Base-by-base conservation (phyloP, 2,797 vertebrate genomes). In the Clarias fuscus region DNA sequence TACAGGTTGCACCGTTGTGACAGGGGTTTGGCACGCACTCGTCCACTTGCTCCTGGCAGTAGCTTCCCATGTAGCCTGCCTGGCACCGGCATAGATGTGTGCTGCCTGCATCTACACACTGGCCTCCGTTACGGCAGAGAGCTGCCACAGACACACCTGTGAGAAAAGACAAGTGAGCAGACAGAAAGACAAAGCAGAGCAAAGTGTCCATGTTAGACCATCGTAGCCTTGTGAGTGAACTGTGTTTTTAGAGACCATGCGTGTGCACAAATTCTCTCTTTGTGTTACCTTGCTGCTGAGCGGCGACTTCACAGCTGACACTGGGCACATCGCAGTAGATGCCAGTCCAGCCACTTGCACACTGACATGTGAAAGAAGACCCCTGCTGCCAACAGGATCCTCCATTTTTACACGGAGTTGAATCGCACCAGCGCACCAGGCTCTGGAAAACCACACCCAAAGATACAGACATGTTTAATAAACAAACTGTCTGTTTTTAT, bases 11-110 rank as follows among this genome's bases (percentile, higher is more conserved):
- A 78, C 98, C 97, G 0, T 99, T 99, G 90, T 98, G 98, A 92
- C 98, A 99, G 24, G 98, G 98, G 92, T 96, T 99, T 0, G 98
- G 97, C 0, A 93, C 95, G 86, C 98, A 99, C 89, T 99, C 98
- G 0, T 99, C 97, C 89, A 99, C 98, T 93, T 99, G 97, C 84
- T 97, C 96, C 93, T 99, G 97, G 0, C 98, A 99, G 95, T 99
- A 99, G 92, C 98, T 99, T 89, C 98, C 98, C 0, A 95, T 98
- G 90, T 98, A 99, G 58, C 98, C 98, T 0, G 96, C 94, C 93
- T 96, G 97, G 91, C 98, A 99, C 87, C 95, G 96, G 92, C 98
- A 99, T 93, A 96, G 96, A 89, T 99, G 98, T 0, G 97, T 97
- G 88, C 97, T 98, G 86, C 96, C 97, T 0, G 94, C 94, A 0